Conservation (phyloP, 2,797 vertebrate genomes). For the Serranus cabrilla region DNA sequence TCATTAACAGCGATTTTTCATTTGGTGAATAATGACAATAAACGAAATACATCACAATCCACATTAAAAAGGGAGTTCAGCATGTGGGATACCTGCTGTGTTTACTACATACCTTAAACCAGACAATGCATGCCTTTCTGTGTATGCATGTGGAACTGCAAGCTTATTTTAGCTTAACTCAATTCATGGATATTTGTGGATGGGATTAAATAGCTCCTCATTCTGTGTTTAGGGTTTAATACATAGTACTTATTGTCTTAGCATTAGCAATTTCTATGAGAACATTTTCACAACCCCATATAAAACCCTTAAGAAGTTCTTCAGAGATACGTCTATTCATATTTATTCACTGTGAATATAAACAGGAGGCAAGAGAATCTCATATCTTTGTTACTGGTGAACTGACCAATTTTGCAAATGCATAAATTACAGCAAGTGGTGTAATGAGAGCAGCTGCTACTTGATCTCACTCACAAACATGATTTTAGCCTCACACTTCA, state of each 20-base stretch:
- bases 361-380: conserved; percentile 38
- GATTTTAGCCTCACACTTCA: conserved; percentile 43
- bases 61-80: neutral
- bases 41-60: neutral
- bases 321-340: conserved; percentile 18
- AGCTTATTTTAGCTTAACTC: conserved; percentile 24
- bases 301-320: conserved; percentile 4
- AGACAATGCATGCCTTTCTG: conserved; percentile 6
- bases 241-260: conserved; percentile 2
- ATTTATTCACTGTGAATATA: conserved; percentile 28
- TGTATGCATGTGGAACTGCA: conserved; percentile 18
- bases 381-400: conserved; percentile 27
- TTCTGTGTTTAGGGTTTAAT: conserved; percentile 4
- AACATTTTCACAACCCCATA: conserved; percentile 16
- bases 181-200: conserved; percentile 21
- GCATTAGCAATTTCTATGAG: conserved; percentile 2
- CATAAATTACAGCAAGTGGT: conserved; percentile 50
- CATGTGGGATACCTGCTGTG: neutral
- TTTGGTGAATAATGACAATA: neutral
- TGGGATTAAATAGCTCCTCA: conserved; percentile 33
- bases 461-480: conserved; percentile 60
- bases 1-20: neutral
- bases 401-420: conserved; percentile 42
- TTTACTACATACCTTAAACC: neutral
- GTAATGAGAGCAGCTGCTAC: conserved; percentile 54